phyloP scores from a whole-genome alignment of 1,140 invertebrate species.

The Pogonognathellus flavescens region DNA sequence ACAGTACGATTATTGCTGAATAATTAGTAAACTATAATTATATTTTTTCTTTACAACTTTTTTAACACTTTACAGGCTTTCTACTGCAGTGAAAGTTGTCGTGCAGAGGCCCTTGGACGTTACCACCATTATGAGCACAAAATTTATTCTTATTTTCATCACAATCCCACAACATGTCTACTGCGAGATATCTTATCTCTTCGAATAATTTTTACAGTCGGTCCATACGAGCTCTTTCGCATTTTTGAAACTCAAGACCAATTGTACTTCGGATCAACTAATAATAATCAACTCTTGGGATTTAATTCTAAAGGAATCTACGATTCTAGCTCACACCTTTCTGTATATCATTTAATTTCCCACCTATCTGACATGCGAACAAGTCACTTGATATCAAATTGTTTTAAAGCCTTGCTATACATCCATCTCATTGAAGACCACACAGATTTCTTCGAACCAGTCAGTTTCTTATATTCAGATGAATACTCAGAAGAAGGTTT shows the following conservation, averaged over 20 bases:
- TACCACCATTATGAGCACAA: constrained; percentile 57
- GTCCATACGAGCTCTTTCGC: background rate
- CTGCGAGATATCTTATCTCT: background rate
- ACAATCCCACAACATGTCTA: background rate
- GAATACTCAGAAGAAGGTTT: constrained; percentile 1
- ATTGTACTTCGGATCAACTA: background rate
- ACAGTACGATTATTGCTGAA: too few relatives aligned
- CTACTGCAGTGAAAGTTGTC: constrained; percentile 55
- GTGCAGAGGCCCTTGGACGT: background rate
- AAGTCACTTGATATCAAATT: background rate
- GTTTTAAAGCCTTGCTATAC: constrained; percentile 56
- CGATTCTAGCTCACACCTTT: constrained; percentile 36
- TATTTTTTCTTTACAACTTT: background rate
- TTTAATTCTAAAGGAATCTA: constrained; percentile 53
- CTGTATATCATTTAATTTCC: constrained; percentile 57
- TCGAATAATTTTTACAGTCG: constrained; percentile 9
- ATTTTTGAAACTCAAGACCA: constrained; percentile 3
- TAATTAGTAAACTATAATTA: too few relatives aligned
- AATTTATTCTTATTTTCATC: constrained; percentile 50
- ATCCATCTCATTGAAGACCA: constrained; percentile 34
- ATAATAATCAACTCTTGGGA: background rate
- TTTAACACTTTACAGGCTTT: constrained; percentile 52
- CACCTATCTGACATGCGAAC: background rate
- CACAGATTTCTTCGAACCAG: constrained; percentile 48
- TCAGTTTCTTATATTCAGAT: background rate